These are phyloP conservation scores for Coelopa pilipes DNA, from an alignment of 2,888 invertebrate genomes.

Conservation along the genomic window DNA sequence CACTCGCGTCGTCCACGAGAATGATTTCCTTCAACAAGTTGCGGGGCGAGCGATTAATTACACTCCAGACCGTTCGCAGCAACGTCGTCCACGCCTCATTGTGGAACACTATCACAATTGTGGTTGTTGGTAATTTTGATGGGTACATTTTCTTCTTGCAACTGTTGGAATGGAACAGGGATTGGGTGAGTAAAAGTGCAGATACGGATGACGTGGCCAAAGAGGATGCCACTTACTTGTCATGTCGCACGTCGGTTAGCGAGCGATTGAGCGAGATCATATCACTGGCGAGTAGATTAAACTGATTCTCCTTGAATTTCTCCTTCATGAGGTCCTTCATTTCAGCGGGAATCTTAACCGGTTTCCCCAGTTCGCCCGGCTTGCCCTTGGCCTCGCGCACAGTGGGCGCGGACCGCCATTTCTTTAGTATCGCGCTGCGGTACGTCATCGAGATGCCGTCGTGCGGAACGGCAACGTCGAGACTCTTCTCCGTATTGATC, in stretches of 20 bases:
- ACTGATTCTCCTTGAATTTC: conserved; percentile 98
- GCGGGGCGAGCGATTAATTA: conserved; percentile 92
- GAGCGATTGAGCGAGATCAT: conserved; percentile 97
- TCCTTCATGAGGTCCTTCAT: conserved; percentile 91
- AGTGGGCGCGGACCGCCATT: conserved; percentile 80
- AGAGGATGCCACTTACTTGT: conserved; percentile 75
- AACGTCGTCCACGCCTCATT: conserved; percentile 99
- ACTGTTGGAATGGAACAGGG: conserved; percentile 64
- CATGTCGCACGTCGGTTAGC: conserved; percentile 91
- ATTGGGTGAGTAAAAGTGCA: conserved; percentile 15
- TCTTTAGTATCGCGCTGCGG: conserved; percentile 69
- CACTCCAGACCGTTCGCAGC: conserved; percentile 95
- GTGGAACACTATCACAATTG: conserved; percentile 98
- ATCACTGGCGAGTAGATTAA: conserved; percentile 97
- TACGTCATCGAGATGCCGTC: conserved; percentile 65
- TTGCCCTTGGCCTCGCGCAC: conserved; percentile 75
- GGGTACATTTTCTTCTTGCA: conserved; percentile 85
- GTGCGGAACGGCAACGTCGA: conserved; percentile 56
- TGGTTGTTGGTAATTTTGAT: conserved; percentile 86
- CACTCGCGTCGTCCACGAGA: conserved; percentile 97
- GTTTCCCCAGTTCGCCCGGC: conserved; percentile 92
- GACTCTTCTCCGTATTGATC: conserved; percentile 66
- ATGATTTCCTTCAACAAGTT: conserved; percentile 92
- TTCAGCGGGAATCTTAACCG: conserved; percentile 89
- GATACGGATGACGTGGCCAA: no score